These are phyloP conservation scores for Hydropotes inermis DNA, from an alignment of 2,113 vertebrate species.

Conservation along the genomic window DNA sequence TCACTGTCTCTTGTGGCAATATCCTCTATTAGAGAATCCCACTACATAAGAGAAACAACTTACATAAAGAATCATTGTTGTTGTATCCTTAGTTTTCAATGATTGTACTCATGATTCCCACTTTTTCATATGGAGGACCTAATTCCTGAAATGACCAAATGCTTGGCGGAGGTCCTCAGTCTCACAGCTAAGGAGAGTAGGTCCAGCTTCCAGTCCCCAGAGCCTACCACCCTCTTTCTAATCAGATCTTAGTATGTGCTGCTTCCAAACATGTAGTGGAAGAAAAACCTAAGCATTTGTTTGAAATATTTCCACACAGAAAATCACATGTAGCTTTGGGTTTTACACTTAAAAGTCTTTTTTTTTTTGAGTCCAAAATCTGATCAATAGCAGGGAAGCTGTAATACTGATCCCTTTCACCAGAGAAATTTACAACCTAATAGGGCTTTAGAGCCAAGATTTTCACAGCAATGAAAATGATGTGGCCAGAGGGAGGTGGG, in stretches of 20 bases:
- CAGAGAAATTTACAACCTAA: conserved; percentile 47
- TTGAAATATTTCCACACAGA: background rate
- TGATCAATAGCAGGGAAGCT: background rate
- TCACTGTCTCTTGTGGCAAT: background rate
- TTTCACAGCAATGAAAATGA: conserved; percentile 21
- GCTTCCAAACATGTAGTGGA: background rate
- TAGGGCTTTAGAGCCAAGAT: background rate
- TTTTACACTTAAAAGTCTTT: conserved; percentile 30
- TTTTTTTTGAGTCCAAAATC: background rate
- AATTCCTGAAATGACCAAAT: background rate
- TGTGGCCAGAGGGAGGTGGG: background rate
- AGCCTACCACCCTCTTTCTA: background rate
- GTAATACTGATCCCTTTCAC: background rate
- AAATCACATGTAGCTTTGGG: background rate
- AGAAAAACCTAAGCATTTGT: background rate
- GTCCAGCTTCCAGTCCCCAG: background rate
- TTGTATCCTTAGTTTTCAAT: background rate
- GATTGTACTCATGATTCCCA: background rate
- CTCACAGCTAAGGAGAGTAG: background rate
- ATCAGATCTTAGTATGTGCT: background rate
- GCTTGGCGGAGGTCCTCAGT: background rate
- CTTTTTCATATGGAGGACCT: background rate
- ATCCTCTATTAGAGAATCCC: background rate
- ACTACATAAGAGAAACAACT: background rate
- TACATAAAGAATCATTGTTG: background rate